Evolutionary conservation across 1,140 invertebrate genomes (phyloP), one percentile per base, ranked within the genome.

Genomic region (Glossosoma conforme): DNA sequence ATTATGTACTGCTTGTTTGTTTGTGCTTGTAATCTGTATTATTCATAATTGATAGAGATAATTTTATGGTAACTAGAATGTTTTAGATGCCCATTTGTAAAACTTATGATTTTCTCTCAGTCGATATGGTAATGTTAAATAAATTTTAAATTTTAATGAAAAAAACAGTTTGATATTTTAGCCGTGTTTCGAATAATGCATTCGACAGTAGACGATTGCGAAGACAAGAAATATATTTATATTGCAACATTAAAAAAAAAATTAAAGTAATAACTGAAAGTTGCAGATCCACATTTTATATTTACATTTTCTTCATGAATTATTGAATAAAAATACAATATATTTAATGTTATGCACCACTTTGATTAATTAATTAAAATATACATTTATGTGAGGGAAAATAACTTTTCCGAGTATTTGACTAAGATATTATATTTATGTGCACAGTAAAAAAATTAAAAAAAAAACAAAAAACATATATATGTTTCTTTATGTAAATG

Each of bases 371-470:
- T 41, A 20, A n/a, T n/a, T n/a, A n/a, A 32, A 21, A 44, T 51
- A 52, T 20, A 10, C 44, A 36, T 33, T 45, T 36, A 20, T 47
- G 32, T 32, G 40, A 53, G 35, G 37, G 44, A 25, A 47, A 42
- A 37, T 38, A 35, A n/a, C 40, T 52, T 36, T 45, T 41, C 30
- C 19, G 44, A 43, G 41, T 46, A 54, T 43, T 48, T 45, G 35
- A 52, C 33, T 54, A 46, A 54, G 52, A 40, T 46, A n/a, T n/a
- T n/a, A 47, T 37, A 48, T 54, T 54, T 54, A 54, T 54, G 44
- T 54, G 51, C 44, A 54, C 44, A 48, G 13, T 43, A 47, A 47
- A 54, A 53, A 46, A 43, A 19, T 33, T 18, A 32, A 41, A 46
- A 52, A 46, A 46, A 46, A 10, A 14, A 35, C 13, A 37, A 37